Conservation (phyloP, 1,140 invertebrate species). For the Bilobella aurantiaca region DNA sequence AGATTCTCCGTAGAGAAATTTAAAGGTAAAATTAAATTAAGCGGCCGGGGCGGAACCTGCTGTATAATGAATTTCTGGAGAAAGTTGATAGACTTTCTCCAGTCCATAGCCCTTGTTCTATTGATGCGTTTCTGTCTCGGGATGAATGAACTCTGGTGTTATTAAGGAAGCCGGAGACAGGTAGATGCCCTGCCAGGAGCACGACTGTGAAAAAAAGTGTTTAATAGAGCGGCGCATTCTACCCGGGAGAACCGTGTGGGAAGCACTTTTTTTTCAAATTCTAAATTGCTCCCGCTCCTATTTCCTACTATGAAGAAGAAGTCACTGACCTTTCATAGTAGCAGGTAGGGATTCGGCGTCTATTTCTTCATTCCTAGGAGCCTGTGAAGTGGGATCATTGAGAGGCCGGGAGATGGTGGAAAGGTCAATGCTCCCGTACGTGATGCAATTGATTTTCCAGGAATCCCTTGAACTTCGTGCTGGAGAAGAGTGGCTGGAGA, state of each 20-base stretch:
- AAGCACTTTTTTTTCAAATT: not conserved
- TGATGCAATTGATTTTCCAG: conserved; percentile 7
- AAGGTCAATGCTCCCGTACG: not conserved
- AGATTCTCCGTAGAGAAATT: not conserved
- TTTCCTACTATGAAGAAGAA: not conserved
- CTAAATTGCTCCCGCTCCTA: not conserved
- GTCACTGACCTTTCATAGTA: conserved; percentile 3
- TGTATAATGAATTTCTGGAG: not conserved
- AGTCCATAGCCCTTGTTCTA: too few relatives aligned
- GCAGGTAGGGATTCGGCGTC: not conserved
- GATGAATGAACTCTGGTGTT: not conserved
- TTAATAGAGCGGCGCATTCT: not conserved
- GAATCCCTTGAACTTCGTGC: conserved; percentile 7
- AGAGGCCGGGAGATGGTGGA: not conserved
- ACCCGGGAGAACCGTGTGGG: not conserved
- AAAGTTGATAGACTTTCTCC: not conserved
- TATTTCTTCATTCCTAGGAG: conserved; percentile 1
- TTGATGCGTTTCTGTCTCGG: not conserved
- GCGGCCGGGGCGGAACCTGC: too few relatives aligned
- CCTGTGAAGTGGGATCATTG: too few relatives aligned
- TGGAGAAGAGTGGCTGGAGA: not conserved
- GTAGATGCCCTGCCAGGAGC: not conserved
- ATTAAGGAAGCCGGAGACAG: not conserved
- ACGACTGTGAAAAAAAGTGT: too few relatives aligned
- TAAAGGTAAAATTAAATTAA: not conserved